Conservation (phyloP, 64 coral and sea anemone genomes). For the Montipora foliosa region DNA sequence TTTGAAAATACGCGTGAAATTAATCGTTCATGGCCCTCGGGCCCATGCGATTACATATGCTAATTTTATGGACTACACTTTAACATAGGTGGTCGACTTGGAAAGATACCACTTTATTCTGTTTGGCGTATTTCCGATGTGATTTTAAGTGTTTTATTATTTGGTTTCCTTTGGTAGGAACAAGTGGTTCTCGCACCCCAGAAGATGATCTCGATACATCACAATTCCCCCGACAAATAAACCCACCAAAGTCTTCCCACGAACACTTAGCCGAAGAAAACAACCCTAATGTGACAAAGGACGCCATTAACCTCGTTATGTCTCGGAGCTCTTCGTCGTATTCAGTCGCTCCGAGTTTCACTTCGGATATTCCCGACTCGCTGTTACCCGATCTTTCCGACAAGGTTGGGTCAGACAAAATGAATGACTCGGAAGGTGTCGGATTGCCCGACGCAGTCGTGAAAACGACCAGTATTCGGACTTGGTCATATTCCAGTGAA, state of each 20-base stretch:
- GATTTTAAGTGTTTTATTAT: background rate
- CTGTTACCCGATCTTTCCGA: constrained; percentile 67
- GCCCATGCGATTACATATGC: too few relatives aligned
- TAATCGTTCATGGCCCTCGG: too few relatives aligned
- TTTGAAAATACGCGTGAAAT: too few relatives aligned
- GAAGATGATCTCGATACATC: constrained; percentile 60
- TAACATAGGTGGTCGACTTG: too few relatives aligned
- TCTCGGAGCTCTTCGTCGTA: constrained; percentile 42
- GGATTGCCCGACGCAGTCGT: background rate
- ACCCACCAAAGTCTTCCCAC: constrained; percentile 6
- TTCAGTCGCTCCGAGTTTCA: constrained; percentile 52
- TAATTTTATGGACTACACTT: too few relatives aligned
- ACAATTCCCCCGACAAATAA: background rate
- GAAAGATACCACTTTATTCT: too few relatives aligned
- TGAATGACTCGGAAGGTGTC: background rate
- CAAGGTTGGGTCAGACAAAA: background rate
- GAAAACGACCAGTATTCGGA: background rate
- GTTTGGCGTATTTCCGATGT: too few relatives aligned
- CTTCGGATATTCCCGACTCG: constrained; percentile 29
- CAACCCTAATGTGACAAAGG: background rate
- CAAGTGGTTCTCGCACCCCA: constrained; percentile 69
- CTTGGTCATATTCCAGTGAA: background rate
- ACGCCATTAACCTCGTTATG: background rate
- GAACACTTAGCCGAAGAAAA: constrained; percentile 36
- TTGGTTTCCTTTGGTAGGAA: constrained; percentile 17